Evolutionary conservation across 2,797 vertebrate species (phyloP), one percentile per base, ranked within the genome.

Genomic region (Knipowitschia caucasica): DNA sequence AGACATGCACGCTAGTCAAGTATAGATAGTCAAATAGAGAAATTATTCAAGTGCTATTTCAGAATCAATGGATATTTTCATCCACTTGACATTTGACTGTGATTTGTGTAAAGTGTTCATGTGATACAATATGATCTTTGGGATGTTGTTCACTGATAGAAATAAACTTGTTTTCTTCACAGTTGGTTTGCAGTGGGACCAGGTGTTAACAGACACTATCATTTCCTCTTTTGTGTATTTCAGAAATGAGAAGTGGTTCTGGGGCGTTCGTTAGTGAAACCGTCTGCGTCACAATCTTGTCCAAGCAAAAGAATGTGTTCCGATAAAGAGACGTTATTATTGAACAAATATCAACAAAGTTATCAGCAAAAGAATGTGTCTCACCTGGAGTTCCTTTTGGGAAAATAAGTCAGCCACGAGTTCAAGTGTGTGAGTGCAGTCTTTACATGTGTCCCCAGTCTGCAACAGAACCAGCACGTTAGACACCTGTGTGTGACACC

Each of bases 381-480:
- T 75, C 65, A 91, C 90, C 87, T 89, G 84, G 24, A 89, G 34
- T 24, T 86, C 84, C 24, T 69, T 3, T n/a, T 81, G 84, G 54
- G 84, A 86, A 5, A 89, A 34, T 58, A 91, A 38, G 67, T 89
- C 84, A 26, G 15, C 62, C 11, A 91, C 53, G 3, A 89, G 75
- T 58, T 82, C 62, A 62, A 90, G 65, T 71, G 91, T 89, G 49
- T 87, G 52, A 31, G 77, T 86, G 61, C 90, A 91, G 74, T 91
- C 89, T 59, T 88, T 56, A 69, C 90, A 91, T 50, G 67, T 30
- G 33, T 87, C 81, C 4, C 80, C 81, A 3, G 5, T 73, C 87
- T 91, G 71, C 14, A 23, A 53, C 3, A 31, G 62, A 72, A 20
- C 24, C 11, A 39, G 33, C 23, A 24, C 12, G 10, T 24, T 8